Evolutionary conservation across 2,888 invertebrate genomes (phyloP).

Genomic region (Tinea semifulvella): DNA sequence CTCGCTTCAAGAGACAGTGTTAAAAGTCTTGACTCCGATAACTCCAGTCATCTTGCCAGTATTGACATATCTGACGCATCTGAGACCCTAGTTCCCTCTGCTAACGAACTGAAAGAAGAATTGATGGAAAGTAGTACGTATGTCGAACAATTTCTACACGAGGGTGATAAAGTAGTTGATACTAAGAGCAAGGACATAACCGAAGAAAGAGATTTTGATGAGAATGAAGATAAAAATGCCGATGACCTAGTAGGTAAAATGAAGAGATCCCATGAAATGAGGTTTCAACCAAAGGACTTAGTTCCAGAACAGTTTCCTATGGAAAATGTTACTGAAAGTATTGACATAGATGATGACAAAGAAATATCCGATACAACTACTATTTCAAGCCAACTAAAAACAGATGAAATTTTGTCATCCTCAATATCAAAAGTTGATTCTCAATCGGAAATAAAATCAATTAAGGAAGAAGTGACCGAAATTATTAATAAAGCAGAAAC

Average conservation of each 20-base stretch:
- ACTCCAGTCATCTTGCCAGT: slow-evolving; percentile 88
- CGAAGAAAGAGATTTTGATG: slow-evolving; percentile 64
- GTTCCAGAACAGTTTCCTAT: slow-evolving; percentile 54
- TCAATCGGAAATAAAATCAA: slow-evolving; percentile 37
- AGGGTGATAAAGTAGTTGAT: slow-evolving; percentile 39
- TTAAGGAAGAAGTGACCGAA: slow-evolving; percentile 36
- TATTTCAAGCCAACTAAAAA: slow-evolving; percentile 55
- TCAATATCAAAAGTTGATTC: slow-evolving; percentile 56
- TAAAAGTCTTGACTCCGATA: slow-evolving; percentile 89
- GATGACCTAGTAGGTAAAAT: slow-evolving; percentile 74
- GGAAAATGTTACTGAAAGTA: slow-evolving; percentile 49
- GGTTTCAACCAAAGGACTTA: slow-evolving; percentile 75
- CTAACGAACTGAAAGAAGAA: slow-evolving; percentile 81
- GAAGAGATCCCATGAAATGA: slow-evolving; percentile 92
- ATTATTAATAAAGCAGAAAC: slow-evolving; percentile 28
- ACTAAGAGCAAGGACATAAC: slow-evolving; percentile 53
- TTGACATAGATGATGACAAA: slow-evolving; percentile 50
- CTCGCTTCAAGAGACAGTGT: slow-evolving; percentile 89
- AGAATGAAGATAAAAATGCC: slow-evolving; percentile 61
- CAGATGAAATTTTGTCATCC: slow-evolving; percentile 50
- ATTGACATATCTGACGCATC: slow-evolving; percentile 92
- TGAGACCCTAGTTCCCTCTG: slow-evolving; percentile 92
- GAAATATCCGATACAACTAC: slow-evolving; percentile 49
- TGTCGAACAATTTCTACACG: slow-evolving; percentile 59
- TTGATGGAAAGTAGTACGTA: slow-evolving; percentile 71